A percentile compares a stretch with the other conserved stretches of the same genome.
These are phyloP conservation scores for Sogatella furcifera DNA, from an alignment of 1,140 invertebrate species.

Conservation along the genomic window DNA sequence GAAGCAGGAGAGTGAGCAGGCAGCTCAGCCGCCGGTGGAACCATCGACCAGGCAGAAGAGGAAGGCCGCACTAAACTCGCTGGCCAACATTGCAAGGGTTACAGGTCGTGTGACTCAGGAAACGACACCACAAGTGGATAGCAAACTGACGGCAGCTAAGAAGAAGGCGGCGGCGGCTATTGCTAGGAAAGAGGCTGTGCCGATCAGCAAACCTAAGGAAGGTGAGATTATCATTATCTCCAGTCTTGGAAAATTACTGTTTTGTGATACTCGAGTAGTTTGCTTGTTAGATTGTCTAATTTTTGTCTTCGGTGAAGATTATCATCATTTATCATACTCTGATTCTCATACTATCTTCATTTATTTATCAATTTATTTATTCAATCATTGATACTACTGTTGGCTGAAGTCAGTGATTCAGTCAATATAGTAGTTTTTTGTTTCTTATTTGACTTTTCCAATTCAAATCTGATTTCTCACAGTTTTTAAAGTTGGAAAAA, in stretches of 20 bases:
- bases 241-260: not conserved
- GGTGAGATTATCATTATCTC: not conserved
- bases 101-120: not conserved
- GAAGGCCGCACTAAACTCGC: constrained; percentile 6
- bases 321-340: too few species aligned
- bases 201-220: not conserved
- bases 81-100: not conserved
- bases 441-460: too few species aligned
- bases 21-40: too few species aligned
- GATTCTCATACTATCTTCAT: too few species aligned
- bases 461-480: too few species aligned
- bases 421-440: too few species aligned
- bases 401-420: too few species aligned
- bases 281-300: not conserved
- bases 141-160: constrained; percentile 1
- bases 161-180: constrained; percentile 2
- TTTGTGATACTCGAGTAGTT: not conserved
- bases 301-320: not conserved
- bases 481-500: too few species aligned
- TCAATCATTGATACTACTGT: too few species aligned
- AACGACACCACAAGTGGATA: not conserved
- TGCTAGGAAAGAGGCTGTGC: not conserved
- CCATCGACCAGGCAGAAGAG: not conserved
- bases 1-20: too few species aligned
- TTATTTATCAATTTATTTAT: too few species aligned